Evolutionary conservation across 1,140 invertebrate genomes (phyloP).

Genomic region (Euwallacea similis): DNA sequence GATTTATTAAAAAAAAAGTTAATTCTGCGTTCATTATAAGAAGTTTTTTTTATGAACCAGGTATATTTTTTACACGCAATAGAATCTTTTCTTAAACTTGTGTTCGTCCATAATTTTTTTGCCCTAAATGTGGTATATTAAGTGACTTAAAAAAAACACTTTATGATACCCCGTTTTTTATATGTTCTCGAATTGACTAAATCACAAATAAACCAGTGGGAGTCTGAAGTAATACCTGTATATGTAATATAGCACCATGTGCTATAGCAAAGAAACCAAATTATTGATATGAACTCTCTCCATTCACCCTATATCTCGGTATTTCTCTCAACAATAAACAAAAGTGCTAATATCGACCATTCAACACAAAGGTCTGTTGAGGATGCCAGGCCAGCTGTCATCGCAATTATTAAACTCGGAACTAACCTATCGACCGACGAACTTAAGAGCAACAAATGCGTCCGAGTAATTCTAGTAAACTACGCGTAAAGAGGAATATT

Average conservation of each 20-base stretch:
- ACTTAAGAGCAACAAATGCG: neutral
- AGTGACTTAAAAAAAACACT: too few relatives aligned
- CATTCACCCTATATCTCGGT: too few relatives aligned
- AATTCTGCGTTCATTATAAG: too few relatives aligned
- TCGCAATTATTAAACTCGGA: neutral
- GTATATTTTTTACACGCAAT: too few relatives aligned
- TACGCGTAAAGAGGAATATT: conserved; percentile 8
- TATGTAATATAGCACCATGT: neutral
- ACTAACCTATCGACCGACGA: neutral
- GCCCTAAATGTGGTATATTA: too few relatives aligned
- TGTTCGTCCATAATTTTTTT: too few relatives aligned
- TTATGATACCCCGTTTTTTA: too few relatives aligned
- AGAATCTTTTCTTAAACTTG: too few relatives aligned
- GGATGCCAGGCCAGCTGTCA: conserved; percentile 20
- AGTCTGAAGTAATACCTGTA: neutral
- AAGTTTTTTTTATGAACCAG: too few relatives aligned
- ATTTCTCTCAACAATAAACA: too few relatives aligned
- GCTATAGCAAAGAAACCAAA: neutral
- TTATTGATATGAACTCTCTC: neutral
- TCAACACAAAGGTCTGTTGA: neutral
- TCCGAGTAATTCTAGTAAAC: conserved; percentile 8
- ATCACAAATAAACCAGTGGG: neutral
- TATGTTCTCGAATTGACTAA: too few relatives aligned
- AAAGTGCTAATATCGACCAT: neutral
- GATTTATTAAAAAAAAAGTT: too few relatives aligned